phyloP scores from a whole-genome alignment of 2,113 vertebrate genomes.

The Lathamus discolor region DNA sequence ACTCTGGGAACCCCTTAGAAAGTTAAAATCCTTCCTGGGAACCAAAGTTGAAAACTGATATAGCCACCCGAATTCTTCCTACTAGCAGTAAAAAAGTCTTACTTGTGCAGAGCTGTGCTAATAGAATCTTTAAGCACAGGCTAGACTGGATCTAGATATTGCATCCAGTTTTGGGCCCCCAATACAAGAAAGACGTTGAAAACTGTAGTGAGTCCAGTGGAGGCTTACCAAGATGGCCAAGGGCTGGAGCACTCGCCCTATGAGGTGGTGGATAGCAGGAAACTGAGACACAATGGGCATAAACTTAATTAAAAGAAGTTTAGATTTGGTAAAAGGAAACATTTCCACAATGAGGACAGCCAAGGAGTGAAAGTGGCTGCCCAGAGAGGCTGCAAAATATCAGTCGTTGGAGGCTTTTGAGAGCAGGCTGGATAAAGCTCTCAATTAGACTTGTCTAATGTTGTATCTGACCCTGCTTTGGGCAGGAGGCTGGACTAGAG shows the following conservation, averaged over 20 bases:
- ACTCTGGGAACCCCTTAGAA: background rate
- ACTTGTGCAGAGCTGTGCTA: background rate
- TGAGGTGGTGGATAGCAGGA: background rate
- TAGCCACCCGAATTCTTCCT: background rate
- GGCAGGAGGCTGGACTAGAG: background rate
- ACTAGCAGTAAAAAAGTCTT: background rate
- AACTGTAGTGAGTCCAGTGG: background rate
- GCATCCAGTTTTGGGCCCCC: background rate
- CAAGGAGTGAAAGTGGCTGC: background rate
- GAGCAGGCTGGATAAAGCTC: background rate
- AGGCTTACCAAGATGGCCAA: background rate
- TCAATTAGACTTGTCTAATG: background rate
- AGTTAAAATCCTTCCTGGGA: background rate
- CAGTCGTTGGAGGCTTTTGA: background rate
- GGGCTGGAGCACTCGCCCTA: background rate
- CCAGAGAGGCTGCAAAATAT: background rate
- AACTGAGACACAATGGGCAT: background rate
- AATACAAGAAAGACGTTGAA: background rate
- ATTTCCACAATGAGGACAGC: background rate
- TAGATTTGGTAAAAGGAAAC: background rate
- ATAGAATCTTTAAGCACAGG: background rate
- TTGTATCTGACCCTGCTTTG: background rate
- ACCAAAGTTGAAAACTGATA: background rate
- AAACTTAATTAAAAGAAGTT: background rate
- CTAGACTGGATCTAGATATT: background rate